A percentile compares a stretch with the other conserved stretches of the same genome.
These are phyloP conservation scores for Drosophila guanche DNA, from an alignment of 1,140 invertebrate genomes.

Conservation along the genomic window DNA sequence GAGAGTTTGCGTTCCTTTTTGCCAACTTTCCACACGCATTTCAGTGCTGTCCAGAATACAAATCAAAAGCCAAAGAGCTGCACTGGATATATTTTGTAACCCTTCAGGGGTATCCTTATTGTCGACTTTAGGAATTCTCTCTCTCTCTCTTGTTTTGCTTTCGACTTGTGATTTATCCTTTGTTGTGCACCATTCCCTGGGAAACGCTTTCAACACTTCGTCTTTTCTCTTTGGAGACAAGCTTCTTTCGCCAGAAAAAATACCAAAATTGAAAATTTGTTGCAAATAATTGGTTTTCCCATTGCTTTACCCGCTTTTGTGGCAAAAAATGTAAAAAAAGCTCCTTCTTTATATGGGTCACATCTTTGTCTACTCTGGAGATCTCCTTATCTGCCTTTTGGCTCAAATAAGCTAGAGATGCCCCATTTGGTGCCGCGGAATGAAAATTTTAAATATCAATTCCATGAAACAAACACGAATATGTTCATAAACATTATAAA, in stretches of 20 bases:
- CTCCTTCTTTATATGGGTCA: conserved; percentile 39
- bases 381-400: too few species aligned
- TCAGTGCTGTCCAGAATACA: neutral
- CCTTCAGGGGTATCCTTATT: conserved; percentile 6
- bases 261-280: conserved; percentile 39
- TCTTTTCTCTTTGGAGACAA: neutral
- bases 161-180: conserved; percentile 16
- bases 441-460: conserved; percentile 62
- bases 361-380: neutral
- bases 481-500: conserved; percentile 50
- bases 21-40: too few species aligned
- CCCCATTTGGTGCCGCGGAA: conserved; percentile 47
- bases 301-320: neutral
- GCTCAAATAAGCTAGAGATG: neutral
- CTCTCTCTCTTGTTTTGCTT: conserved; percentile 19
- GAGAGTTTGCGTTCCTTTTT: too few species aligned
- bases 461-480: conserved; percentile 67
- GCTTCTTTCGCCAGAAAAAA: conserved; percentile 20
- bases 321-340: neutral
- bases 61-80: too few species aligned
- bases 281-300: conserved; percentile 55
- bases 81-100: neutral
- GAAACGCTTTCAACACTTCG: conserved; percentile 36
- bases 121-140: conserved; percentile 26
- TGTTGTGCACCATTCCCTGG: neutral